Base-by-base conservation (phyloP, 2,113 vertebrate genomes). In the Epinephelus fuscoguttatus region DNA sequence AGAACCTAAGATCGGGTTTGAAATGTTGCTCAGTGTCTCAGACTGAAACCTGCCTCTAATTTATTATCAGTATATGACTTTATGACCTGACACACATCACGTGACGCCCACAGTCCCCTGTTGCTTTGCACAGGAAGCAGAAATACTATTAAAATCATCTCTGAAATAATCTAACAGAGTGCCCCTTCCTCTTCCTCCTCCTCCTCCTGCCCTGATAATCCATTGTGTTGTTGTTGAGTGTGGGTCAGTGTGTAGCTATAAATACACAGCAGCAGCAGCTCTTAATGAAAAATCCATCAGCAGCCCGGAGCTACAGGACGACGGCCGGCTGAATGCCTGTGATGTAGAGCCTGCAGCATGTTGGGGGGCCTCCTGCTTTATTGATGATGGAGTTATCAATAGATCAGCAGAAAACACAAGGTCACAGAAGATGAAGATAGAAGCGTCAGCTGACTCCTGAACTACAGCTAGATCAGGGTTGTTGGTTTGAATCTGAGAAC, bases 271-370 rank as follows among this genome's bases (percentile, higher is more conserved):
- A 45, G 42, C 63, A 67, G 59, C 18, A 33, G 30, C 82, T 67
- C 59, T 60, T 77, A 52, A 86, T 86, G 57, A 80, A 84, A 75
- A 79, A 80, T 84, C 90, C 86, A 88, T 92, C 71, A 82, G 72
- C 79, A n/a, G 56, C 45, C 37, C 17, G 27, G 40, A 68, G 80
- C 74, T 17, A 47, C 30, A 12, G 70, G 62, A 13, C 27, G 47
- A 8, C 23, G 4, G 6, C 18, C 19, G 56, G 14, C 40, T 10
- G 40, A 42, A 42, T 42, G 40, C 40, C 45, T n/a, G 49, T 3
- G 33, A 72, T 33, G 21, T n/a, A 55, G 49, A 52, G 49, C 63
- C 49, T 6, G 63, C 53, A 47, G 69, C 47, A 1, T 0, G 56
- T 10, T 4, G 8, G 49, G 21, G 27, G 10, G 56, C 47, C 47